Conservation (phyloP, 2,888 invertebrate species). For the Coremacera marginata region DNA sequence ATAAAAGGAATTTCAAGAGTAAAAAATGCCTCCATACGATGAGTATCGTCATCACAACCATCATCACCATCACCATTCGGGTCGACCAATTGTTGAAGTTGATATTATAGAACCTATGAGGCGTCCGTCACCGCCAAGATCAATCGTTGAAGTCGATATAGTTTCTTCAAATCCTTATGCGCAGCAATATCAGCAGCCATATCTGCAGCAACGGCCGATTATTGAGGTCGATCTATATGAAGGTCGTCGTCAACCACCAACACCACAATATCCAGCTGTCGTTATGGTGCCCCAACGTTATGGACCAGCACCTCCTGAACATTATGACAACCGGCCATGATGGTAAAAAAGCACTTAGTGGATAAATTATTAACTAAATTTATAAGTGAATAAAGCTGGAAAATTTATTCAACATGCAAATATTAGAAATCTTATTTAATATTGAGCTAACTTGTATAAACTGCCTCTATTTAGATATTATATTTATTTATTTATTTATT, state of each 20-base stretch:
- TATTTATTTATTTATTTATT: too few relatives aligned
- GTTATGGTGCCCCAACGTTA: neutral
- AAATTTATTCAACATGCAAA: too few relatives aligned
- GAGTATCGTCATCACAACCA: neutral
- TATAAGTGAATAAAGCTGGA: too few relatives aligned
- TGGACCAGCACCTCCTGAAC: neutral
- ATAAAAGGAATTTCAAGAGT: neutral
- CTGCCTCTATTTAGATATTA: too few relatives aligned
- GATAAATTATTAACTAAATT: too few relatives aligned
- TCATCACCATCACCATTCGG: conserved; percentile 4
- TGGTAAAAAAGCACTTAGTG: neutral
- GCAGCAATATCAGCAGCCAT: neutral
- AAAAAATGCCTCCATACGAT: conserved; percentile 1
- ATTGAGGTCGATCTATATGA: neutral
- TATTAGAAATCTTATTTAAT: too few relatives aligned
- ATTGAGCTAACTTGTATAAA: too few relatives aligned
- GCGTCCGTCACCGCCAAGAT: neutral
- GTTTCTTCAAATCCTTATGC: neutral
- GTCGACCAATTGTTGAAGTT: conserved; percentile 9
- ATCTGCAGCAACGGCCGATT: neutral
- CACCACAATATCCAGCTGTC: neutral
- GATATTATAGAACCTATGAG: neutral
- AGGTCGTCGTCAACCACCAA: neutral
- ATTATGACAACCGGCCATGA: neutral
- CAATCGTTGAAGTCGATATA: conserved; percentile 5